phyloP scores from a whole-genome alignment of 2,888 invertebrate genomes.

The Acrobasis consociella region DNA sequence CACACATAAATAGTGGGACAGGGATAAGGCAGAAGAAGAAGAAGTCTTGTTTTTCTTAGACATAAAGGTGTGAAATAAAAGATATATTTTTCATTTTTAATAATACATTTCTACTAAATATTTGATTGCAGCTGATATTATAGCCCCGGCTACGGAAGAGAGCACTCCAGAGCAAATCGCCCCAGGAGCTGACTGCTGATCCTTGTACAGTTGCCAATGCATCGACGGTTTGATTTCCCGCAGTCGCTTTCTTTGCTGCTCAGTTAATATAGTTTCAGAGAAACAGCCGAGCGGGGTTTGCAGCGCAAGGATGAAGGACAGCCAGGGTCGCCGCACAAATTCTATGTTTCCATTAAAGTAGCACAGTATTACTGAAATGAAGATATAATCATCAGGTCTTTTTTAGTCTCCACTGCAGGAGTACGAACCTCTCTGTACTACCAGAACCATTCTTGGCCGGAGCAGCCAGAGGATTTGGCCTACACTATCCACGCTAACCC shows the following conservation, averaged over 20 bases:
- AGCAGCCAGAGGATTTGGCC: too few relatives aligned
- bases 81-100: not conserved
- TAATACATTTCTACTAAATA: not conserved
- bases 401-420: too few relatives aligned
- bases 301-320: not conserved
- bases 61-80: too few relatives aligned
- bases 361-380: constrained; percentile 10
- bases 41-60: too few relatives aligned
- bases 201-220: not conserved
- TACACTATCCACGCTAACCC: too few relatives aligned
- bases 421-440: too few relatives aligned
- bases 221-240: not conserved
- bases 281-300: constrained; percentile 10
- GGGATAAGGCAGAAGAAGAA: too few relatives aligned
- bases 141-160: not conserved
- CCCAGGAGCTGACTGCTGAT: not conserved
- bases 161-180: not conserved
- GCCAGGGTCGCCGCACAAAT: not conserved
- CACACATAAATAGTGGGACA: too few relatives aligned
- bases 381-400: too few relatives aligned
- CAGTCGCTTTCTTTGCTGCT: not conserved
- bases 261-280: not conserved
- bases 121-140: constrained; percentile 5
- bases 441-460: too few relatives aligned
- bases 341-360: constrained; percentile 1